Evolutionary conservation across 2,113 vertebrate genomes (phyloP).

Genomic region (Mionectes macconnelli): DNA sequence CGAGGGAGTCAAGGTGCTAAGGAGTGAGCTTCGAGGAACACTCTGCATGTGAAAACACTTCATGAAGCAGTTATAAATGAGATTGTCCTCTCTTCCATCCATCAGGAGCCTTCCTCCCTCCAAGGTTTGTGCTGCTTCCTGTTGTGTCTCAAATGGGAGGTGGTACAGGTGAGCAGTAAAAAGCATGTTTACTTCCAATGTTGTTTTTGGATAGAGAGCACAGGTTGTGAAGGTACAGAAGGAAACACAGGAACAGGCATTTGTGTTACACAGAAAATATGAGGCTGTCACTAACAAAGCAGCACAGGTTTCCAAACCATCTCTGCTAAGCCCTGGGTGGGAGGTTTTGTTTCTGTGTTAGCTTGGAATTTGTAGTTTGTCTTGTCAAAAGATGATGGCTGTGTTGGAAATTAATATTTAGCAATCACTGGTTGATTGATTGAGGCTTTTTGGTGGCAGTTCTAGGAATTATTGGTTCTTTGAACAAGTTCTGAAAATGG

Average conservation of each 20-base stretch:
- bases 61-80: background rate
- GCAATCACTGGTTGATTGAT: background rate
- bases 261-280: background rate
- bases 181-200: background rate
- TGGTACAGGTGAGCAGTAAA: background rate
- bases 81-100: background rate
- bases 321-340: accelerated
- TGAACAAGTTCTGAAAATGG: background rate
- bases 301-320: background rate
- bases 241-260: background rate
- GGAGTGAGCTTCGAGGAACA: background rate
- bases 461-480: background rate
- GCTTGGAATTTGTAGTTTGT: background rate
- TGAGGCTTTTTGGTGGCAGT: background rate
- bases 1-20: background rate
- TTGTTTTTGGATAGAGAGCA: background rate
- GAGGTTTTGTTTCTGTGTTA: background rate
- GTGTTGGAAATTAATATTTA: background rate
- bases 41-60: background rate
- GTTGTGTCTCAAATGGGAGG: background rate
- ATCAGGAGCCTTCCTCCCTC: background rate
- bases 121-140: background rate
- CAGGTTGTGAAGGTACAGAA: background rate
- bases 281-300: accelerated
- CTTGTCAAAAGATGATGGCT: background rate